phyloP scores from a whole-genome alignment of 2,797 vertebrate species.

The Hipposideros larvatus region DNA sequence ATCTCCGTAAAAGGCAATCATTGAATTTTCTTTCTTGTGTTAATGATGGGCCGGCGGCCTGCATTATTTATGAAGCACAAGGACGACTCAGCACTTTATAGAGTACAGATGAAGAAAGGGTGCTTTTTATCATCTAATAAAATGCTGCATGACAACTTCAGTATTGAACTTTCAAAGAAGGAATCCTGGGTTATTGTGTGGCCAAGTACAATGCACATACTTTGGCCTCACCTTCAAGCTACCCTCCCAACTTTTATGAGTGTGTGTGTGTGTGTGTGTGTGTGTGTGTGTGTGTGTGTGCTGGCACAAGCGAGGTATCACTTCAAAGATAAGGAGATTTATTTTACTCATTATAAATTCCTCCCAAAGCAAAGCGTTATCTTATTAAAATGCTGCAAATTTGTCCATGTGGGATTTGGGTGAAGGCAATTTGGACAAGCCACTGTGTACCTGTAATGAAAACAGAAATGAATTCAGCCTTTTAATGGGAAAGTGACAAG shows the following conservation, averaged over 20 bases:
- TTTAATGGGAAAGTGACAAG: slow-evolving; percentile 68
- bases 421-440: slow-evolving; percentile 56
- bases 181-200: neutral
- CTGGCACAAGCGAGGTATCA: neutral
- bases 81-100: slow-evolving; percentile 67
- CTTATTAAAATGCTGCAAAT: slow-evolving; percentile 68
- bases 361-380: slow-evolving; percentile 33
- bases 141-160: slow-evolving; percentile 40
- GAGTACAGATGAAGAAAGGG: slow-evolving; percentile 48
- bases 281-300: neutral
- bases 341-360: slow-evolving; percentile 56
- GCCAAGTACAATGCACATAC: neutral
- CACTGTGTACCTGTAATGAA: slow-evolving; percentile 50
- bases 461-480: slow-evolving; percentile 69
- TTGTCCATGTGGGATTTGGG: slow-evolving; percentile 49
- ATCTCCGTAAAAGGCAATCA: slow-evolving; percentile 55
- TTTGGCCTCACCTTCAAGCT: slow-evolving; percentile 15
- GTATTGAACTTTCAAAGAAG: slow-evolving; percentile 39
- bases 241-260: neutral
- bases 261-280: neutral
- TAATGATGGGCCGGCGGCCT: slow-evolving; percentile 45
- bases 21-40: slow-evolving; percentile 69
- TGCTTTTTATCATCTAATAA: slow-evolving; percentile 56
- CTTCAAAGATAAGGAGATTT: slow-evolving; percentile 62
- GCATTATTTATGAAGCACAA: slow-evolving; percentile 52